Percentiles rank a stretch among this genome's conserved stretches.
These are phyloP conservation scores for Loxodonta africana DNA, from an alignment of 2,113 vertebrate species.

Conservation along the genomic window DNA sequence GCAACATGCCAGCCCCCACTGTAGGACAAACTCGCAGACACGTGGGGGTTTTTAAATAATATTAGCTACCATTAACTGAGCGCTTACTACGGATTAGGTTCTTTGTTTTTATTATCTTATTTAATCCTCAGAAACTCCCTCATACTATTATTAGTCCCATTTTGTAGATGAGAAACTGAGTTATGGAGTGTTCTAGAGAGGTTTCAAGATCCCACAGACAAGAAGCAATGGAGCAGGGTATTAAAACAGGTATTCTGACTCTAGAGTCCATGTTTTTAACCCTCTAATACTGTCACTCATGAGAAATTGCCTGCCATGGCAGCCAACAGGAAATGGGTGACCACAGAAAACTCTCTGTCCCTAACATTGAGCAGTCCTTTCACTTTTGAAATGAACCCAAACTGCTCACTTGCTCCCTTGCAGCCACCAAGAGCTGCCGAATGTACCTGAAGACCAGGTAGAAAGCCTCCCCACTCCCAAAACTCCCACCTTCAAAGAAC, in stretches of 20 bases:
- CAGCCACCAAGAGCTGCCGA: neutral
- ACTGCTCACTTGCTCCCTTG: neutral
- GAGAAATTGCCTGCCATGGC: neutral
- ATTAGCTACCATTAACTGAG: neutral
- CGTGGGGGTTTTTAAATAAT: no score
- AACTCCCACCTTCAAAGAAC: neutral
- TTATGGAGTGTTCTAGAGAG: neutral
- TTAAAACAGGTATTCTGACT: neutral
- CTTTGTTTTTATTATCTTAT: neutral
- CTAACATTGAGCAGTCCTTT: neutral
- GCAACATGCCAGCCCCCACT: no score
- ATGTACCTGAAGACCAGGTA: neutral
- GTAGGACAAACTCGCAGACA: no score
- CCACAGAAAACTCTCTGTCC: neutral
- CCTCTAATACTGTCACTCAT: neutral
- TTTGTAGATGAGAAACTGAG: neutral
- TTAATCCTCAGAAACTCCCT: neutral
- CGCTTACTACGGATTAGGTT: neutral
- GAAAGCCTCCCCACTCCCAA: neutral
- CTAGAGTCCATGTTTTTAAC: neutral
- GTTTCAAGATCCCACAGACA: neutral
- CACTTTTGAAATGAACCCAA: neutral
- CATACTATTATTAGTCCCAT: neutral
- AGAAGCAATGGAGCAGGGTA: neutral
- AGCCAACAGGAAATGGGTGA: neutral